phyloP scores from a whole-genome alignment of 1,140 invertebrate genomes.

The Euura saliciscinereae region DNA sequence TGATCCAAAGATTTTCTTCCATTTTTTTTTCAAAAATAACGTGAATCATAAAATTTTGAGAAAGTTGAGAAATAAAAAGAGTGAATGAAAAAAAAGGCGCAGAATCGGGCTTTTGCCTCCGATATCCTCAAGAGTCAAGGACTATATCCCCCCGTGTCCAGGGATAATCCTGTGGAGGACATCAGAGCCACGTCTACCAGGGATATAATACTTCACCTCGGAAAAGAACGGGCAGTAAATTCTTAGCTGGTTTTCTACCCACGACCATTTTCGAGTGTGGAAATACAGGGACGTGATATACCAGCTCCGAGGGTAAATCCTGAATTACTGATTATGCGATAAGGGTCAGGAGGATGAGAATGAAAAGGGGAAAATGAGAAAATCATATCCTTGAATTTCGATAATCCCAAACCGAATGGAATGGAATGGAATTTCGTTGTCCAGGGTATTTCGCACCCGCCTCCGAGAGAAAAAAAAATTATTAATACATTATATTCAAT shows the following conservation, averaged over 20 bases:
- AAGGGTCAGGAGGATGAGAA: no score
- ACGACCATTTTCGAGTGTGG: not conserved
- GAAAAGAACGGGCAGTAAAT: constrained; percentile 1
- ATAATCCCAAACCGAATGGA: no score
- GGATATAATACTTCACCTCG: constrained; percentile 1
- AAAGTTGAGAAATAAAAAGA: no score
- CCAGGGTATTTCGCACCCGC: no score
- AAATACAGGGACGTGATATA: constrained; percentile 12
- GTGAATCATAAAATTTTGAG: no score
- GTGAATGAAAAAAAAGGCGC: not conserved
- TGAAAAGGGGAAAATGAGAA: no score
- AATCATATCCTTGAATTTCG: no score
- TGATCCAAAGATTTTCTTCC: no score
- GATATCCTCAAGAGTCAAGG: not conserved
- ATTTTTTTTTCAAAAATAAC: no score
- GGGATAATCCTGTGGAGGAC: constrained; percentile 20
- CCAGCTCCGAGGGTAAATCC: constrained; percentile 9
- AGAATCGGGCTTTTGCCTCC: not conserved
- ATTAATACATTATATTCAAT: no score
- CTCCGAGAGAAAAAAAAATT: no score
- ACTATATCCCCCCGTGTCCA: constrained; percentile 3
- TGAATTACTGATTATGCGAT: not conserved
- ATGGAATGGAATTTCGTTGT: no score
- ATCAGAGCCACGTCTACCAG: constrained; percentile 7
- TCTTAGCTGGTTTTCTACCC: not conserved